Percentiles rank a stretch among this genome's conserved stretches.
Conservation (phyloP, 2,888 invertebrate genomes). For the Himalopsyche kuldschensis region DNA sequence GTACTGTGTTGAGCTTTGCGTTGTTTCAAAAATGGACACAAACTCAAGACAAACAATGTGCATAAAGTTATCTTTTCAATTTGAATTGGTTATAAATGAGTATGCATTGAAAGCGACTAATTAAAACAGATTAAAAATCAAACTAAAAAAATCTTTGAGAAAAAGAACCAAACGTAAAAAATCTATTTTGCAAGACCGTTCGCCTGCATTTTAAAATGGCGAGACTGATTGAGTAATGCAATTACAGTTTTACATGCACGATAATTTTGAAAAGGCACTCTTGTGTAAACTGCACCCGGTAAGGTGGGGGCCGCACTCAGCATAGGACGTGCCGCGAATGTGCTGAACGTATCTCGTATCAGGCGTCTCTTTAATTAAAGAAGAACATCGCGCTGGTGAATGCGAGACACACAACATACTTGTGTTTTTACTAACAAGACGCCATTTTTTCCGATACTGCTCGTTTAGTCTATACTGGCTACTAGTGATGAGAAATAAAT, state of each 20-base stretch:
- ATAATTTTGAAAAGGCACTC: slow-evolving; percentile 13
- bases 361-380: slow-evolving; percentile 20
- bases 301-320: background rate
- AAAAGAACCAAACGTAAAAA: too few relatives aligned
- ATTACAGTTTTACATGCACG: slow-evolving; percentile 14
- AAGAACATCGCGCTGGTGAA: background rate
- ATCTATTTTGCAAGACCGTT: background rate
- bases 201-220: background rate
- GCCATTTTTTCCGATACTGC: background rate
- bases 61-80: too few relatives aligned
- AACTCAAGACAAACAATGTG: too few relatives aligned
- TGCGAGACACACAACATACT: background rate
- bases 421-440: background rate
- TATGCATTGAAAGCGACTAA: too few relatives aligned
- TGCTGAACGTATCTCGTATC: slow-evolving; percentile 14
- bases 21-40: too few relatives aligned
- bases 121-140: too few relatives aligned
- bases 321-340: slow-evolving; percentile 14
- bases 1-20: too few relatives aligned
- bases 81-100: too few relatives aligned
- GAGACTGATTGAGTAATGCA: slow-evolving; percentile 10
- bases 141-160: too few relatives aligned
- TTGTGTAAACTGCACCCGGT: background rate
- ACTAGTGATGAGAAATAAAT: background rate
- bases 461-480: background rate